Evolutionary conservation across 2,113 vertebrate genomes (phyloP).

Genomic region (Mastomys coucha): DNA sequence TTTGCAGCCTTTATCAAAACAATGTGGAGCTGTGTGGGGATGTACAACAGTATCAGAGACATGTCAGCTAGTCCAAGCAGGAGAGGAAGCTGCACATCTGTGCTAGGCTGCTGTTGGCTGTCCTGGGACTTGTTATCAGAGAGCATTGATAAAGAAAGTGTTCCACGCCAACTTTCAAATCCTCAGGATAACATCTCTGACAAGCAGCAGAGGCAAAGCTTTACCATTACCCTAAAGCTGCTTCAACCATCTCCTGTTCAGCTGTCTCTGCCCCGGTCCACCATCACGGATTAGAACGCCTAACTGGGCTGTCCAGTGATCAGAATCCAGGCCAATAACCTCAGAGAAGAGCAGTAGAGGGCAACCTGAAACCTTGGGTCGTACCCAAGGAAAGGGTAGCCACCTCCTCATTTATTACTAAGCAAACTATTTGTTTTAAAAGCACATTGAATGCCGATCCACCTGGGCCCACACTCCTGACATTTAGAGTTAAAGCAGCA

Average conservation of each 20-base stretch:
- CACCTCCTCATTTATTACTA: conserved; percentile 69
- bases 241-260: conserved; percentile 81
- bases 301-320: not conserved
- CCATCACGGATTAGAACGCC: conserved; percentile 69
- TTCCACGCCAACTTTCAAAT: conserved; percentile 86
- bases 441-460: conserved; percentile 63
- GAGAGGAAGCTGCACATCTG: conserved; percentile 83
- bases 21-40: not conserved
- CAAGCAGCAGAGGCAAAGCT: conserved; percentile 83
- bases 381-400: conserved; percentile 31
- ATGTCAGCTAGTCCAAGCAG: conserved; percentile 76
- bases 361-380: conserved; percentile 44
- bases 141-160: conserved; percentile 86
- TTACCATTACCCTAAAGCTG: conserved; percentile 83
- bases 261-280: conserved; percentile 39
- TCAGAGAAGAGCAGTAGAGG: not conserved
- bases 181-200: conserved; percentile 84
- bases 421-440: conserved; percentile 78
- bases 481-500: conserved; percentile 75
- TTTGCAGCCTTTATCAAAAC: conserved; percentile 69
- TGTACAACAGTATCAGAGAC: conserved; percentile 75
- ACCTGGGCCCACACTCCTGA: conserved; percentile 73
- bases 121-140: conserved; percentile 88
- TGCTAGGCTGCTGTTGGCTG: conserved; percentile 80
- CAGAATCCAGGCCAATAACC: not conserved